A percentile compares a stretch with the other conserved stretches of the same genome.
Evolutionary conservation across 1,140 invertebrate genomes (phyloP).

Genomic region (Drosophila persimilis): DNA sequence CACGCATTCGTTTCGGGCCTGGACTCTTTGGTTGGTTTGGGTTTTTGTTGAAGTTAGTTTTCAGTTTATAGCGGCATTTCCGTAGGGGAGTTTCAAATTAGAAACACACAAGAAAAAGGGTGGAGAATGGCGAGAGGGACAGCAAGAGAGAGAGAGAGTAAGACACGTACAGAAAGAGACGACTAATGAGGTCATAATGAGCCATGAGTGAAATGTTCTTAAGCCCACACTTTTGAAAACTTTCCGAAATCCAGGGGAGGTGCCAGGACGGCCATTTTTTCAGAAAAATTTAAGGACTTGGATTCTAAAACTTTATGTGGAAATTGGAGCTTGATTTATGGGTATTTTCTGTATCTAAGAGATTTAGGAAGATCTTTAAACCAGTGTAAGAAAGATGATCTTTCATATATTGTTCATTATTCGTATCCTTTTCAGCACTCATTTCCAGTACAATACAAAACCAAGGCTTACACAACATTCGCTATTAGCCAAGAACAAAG

Average conservation of each 20-base stretch:
- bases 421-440: too few relatives aligned
- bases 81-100: conserved; percentile 45
- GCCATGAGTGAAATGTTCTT: conserved; percentile 17
- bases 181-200: conserved; percentile 54
- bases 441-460: neutral
- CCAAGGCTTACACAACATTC: conserved; percentile 28
- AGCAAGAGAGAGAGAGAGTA: too few relatives aligned
- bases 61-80: conserved; percentile 32
- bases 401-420: too few relatives aligned
- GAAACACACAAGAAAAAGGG: neutral
- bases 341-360: too few relatives aligned
- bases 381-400: too few relatives aligned
- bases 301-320: too few relatives aligned
- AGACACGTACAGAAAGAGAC: neutral
- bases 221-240: conserved; percentile 1
- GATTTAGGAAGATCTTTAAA: too few relatives aligned
- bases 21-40: conserved; percentile 22
- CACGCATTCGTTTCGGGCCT: conserved; percentile 32
- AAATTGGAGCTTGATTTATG: too few relatives aligned
- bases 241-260: too few relatives aligned
- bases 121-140: too few relatives aligned
- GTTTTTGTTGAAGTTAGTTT: conserved; percentile 47
- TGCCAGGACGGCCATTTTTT: too few relatives aligned
- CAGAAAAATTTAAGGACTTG: too few relatives aligned
- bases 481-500: conserved; percentile 33